These are phyloP conservation scores for Eumeta japonica DNA, from an alignment of 1,140 invertebrate species.

Conservation along the genomic window DNA sequence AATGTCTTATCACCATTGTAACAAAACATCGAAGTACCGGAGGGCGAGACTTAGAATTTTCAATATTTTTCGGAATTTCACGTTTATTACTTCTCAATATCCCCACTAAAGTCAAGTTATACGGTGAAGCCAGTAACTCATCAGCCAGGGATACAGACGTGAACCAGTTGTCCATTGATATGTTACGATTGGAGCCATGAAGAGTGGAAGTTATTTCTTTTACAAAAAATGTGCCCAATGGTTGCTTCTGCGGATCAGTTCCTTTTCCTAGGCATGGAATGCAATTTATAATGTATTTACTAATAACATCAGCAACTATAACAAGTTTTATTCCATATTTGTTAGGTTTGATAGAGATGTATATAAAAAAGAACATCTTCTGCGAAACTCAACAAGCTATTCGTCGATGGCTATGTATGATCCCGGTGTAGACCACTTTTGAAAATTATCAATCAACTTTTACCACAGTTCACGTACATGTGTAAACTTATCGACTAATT, in stretches of 20 bases:
- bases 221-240: not conserved
- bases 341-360: slow-evolving; percentile 29
- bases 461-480: not conserved
- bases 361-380: slow-evolving; percentile 28
- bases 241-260: not conserved
- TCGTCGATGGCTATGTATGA: slow-evolving; percentile 28
- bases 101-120: slow-evolving; percentile 26
- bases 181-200: slow-evolving; percentile 27
- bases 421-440: slow-evolving; percentile 14
- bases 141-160: slow-evolving; percentile 25
- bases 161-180: slow-evolving; percentile 47
- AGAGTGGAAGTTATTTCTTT: slow-evolving; percentile 11
- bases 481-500: slow-evolving; percentile 1
- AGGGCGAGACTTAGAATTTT: slow-evolving; percentile 11
- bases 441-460: too few species aligned
- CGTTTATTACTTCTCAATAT: slow-evolving; percentile 25
- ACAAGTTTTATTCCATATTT: slow-evolving; percentile 34
- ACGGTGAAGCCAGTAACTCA: slow-evolving; percentile 17
- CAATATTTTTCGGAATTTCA: slow-evolving; percentile 26
- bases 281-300: not conserved
- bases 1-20: slow-evolving; percentile 27
- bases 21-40: slow-evolving; percentile 21
- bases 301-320: slow-evolving; percentile 13
- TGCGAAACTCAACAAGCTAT: slow-evolving; percentile 27
- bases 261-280: slow-evolving; percentile 2